Evolutionary conservation across 2,797 vertebrate genomes (phyloP).

Genomic region (Naso thynnoides): DNA sequence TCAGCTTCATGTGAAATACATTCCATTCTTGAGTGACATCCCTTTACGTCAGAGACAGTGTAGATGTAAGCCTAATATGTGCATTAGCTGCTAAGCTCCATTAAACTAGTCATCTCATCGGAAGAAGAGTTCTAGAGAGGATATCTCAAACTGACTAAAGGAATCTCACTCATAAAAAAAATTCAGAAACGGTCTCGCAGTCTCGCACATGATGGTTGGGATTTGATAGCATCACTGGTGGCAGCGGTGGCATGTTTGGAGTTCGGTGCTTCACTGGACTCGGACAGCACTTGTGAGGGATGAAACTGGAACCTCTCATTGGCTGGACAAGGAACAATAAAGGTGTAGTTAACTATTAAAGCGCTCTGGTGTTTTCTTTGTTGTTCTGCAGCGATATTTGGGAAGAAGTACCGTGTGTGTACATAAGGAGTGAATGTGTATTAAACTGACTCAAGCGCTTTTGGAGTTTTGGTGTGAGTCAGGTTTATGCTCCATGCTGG

Average conservation of each 20-base stretch:
- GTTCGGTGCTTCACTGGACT: conserved; percentile 59
- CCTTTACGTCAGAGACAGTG: conserved; percentile 82
- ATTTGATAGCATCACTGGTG: conserved; percentile 55
- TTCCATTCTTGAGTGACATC: conserved; percentile 84
- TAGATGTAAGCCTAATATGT: conserved; percentile 81
- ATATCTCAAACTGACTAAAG: conserved; percentile 83
- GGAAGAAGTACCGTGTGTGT: neutral
- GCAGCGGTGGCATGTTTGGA: conserved; percentile 52
- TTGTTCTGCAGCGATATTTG: conserved; percentile 20
- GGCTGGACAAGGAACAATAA: conserved; percentile 82
- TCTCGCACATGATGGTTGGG: conserved; percentile 37
- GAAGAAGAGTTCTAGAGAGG: conserved; percentile 72
- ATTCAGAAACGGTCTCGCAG: conserved; percentile 47
- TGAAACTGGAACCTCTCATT: conserved; percentile 75
- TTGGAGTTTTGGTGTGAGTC: neutral
- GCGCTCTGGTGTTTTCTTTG: conserved; percentile 36
- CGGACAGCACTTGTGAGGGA: conserved; percentile 67
- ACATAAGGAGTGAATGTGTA: neutral
- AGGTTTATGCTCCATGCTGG: neutral
- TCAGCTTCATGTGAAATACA: conserved; percentile 73
- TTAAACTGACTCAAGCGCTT: neutral
- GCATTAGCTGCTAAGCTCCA: conserved; percentile 83
- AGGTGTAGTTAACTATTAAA: conserved; percentile 80
- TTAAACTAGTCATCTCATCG: conserved; percentile 82
- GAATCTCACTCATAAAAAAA: conserved; percentile 67